These are phyloP conservation scores for Euura lappo DNA, from an alignment of 1,140 invertebrate genomes.

Conservation along the genomic window DNA sequence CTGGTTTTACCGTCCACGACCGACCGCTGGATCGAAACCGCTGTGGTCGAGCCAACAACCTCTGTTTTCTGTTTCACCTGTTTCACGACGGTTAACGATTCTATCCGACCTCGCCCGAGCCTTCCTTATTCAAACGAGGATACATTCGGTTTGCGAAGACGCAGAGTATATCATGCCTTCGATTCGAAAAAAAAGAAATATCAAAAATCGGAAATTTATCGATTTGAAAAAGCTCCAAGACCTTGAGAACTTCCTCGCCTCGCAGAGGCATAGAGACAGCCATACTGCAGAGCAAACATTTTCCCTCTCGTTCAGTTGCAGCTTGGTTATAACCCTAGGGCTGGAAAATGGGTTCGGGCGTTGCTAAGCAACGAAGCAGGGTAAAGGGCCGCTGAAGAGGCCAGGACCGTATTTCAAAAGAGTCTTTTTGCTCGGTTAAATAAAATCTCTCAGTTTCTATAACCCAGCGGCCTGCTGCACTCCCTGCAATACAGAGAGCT, in stretches of 20 bases:
- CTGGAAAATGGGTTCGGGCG: constrained; percentile 4
- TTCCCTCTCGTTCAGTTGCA: background rate
- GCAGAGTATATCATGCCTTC: too few relatives aligned
- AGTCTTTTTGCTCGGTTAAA: too few relatives aligned
- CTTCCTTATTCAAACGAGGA: background rate
- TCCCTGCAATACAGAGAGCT: too few relatives aligned
- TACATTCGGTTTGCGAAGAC: too few relatives aligned
- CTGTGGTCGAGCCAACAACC: background rate
- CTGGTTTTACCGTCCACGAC: background rate
- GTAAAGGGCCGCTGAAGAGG: background rate
- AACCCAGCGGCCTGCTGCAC: too few relatives aligned
- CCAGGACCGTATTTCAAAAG: background rate
- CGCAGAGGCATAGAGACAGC: background rate
- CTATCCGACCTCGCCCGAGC: background rate
- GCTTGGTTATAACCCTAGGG: background rate
- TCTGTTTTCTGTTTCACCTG: background rate
- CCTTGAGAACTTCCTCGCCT: too few relatives aligned
- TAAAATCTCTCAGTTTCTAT: too few relatives aligned
- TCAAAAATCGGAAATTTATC: too few relatives aligned
- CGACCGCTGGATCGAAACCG: constrained; percentile 3
- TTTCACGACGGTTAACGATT: background rate
- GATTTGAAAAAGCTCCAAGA: too few relatives aligned
- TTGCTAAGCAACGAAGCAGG: constrained; percentile 1
- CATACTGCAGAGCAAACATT: background rate
- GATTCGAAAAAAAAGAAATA: too few relatives aligned